Evolutionary conservation across 2,888 invertebrate genomes (phyloP), one percentile per base, ranked within the genome.

Genomic region (Nebria salina): DNA sequence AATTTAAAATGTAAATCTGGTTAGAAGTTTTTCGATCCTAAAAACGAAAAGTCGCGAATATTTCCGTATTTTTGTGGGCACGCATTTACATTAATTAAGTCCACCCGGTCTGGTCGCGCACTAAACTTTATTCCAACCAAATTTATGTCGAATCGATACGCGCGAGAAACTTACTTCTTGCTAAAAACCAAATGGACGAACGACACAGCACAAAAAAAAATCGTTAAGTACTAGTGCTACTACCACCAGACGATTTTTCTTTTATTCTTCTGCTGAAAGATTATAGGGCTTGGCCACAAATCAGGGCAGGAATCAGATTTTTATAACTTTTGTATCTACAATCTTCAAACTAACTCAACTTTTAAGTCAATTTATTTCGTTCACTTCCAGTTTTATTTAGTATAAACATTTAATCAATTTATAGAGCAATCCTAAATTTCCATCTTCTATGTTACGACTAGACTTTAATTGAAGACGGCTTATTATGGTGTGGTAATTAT

Each of bases 1-100:
- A 79, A 79, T 79, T 74, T 79, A 79, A 79, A 79, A 79, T 79
- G 79, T 79, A 79, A 79, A 79, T 79, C 79, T 74, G 54, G 54
- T 42, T 54, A 42, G 74, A 43, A 66, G 79, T 79, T 79, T 79
- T 79, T 79, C 79, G 79, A 79, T 79, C 74, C 66, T 70, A 65
- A 72, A 65, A 77, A 72, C 77, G 72, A 77, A 77, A 76, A 76
- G 73, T 72, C 64, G 72, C 78, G 78, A 79, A 75, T 79, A 79
- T 79, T 70, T 79, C 77, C 77, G 68, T 77, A 74, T 79, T 79
- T 74, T 74, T 79, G 73, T 68, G 26, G 79, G 74, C 74, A 68
- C 74, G 73, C 79, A 79, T 79, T 79, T 79, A 79, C 79, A 79
- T 79, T 74, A 79, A 79, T 79, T 79, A 79, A 79, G 75, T 70